These are phyloP conservation scores for Hermatobates lingyangjiaoensis DNA, from an alignment of 1,140 invertebrate genomes.

Conservation along the genomic window DNA sequence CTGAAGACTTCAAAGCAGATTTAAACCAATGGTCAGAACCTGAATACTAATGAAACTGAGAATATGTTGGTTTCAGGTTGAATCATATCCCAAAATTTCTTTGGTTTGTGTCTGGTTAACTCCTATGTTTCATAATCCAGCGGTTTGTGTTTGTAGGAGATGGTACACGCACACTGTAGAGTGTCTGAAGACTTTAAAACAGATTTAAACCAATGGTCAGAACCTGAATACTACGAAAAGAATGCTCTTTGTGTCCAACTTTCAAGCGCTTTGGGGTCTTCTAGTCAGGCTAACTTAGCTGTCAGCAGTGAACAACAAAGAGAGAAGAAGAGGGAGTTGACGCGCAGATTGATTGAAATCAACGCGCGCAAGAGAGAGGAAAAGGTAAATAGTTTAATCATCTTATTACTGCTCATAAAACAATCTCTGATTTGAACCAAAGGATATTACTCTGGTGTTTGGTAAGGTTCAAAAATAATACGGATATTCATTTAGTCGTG, in stretches of 20 bases:
- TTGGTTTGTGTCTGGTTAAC: slow-evolving; percentile 3
- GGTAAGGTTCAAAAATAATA: no score
- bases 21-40: slow-evolving; percentile 58
- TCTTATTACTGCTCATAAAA: no score
- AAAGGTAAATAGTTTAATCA: slow-evolving; percentile 26
- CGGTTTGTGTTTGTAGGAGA: slow-evolving; percentile 40
- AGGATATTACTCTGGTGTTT: no score
- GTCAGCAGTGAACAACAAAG: slow-evolving; percentile 53
- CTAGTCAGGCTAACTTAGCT: slow-evolving; percentile 26
- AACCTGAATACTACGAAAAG: slow-evolving; percentile 60
- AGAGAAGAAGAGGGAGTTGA: slow-evolving; percentile 65
- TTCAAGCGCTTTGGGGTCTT: slow-evolving; percentile 43
- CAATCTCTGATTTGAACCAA: no score
- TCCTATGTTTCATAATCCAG: neutral
- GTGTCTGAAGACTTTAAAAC: slow-evolving; percentile 60
- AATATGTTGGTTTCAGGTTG: no score
- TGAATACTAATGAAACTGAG: no score
- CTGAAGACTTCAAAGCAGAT: slow-evolving; percentile 58
- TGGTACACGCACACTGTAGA: slow-evolving; percentile 60
- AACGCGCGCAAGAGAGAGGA: slow-evolving; percentile 71
- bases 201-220: slow-evolving; percentile 60
- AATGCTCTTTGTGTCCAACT: slow-evolving; percentile 71
- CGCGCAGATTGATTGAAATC: slow-evolving; percentile 58
- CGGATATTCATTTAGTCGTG: no score
- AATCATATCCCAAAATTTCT: no score